A percentile compares a stretch with the other conserved stretches of the same genome.
These are phyloP conservation scores for Acrocyrtus sp. DNA, from an alignment of 2,888 invertebrate species.

Conservation along the genomic window DNA sequence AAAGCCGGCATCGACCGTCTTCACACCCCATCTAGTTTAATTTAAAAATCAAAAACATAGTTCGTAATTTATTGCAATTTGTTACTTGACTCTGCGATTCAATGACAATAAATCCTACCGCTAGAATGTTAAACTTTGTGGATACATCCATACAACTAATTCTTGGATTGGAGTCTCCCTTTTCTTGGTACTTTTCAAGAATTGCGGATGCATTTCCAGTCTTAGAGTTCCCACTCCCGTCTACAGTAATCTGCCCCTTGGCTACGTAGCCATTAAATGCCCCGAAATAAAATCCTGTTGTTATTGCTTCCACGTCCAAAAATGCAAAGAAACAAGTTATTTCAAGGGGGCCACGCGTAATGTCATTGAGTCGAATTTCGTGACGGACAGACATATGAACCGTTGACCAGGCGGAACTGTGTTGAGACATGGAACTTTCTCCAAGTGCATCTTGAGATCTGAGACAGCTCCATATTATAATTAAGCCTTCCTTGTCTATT, in stretches of 20 bases:
- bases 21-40: slow-evolving; percentile 45
- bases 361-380: slow-evolving; percentile 4
- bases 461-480: slow-evolving; percentile 56
- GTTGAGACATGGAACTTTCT: slow-evolving; percentile 25
- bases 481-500: slow-evolving; percentile 48
- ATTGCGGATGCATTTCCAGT: slow-evolving; percentile 14
- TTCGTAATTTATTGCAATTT: too few relatives aligned
- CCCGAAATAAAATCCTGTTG: slow-evolving; percentile 32
- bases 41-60: too few relatives aligned
- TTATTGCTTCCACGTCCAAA: slow-evolving; percentile 26
- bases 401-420: slow-evolving; percentile 55
- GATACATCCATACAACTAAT: slow-evolving; percentile 39
- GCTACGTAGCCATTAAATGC: slow-evolving; percentile 42
- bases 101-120: too few relatives aligned
- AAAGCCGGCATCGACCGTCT: slow-evolving; percentile 56
- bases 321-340: slow-evolving; percentile 26
- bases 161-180: slow-evolving; percentile 23
- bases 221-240: not conserved
- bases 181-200: slow-evolving; percentile 31
- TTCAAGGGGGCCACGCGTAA: slow-evolving; percentile 10
- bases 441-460: slow-evolving; percentile 29
- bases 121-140: slow-evolving; percentile 23
- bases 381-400: slow-evolving; percentile 45
- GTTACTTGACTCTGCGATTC: too few relatives aligned
- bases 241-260: slow-evolving; percentile 19